Percentiles rank a stretch among this genome's conserved stretches.
phyloP scores from a whole-genome alignment of 2,888 invertebrate genomes.

The Campoplex capitator region DNA sequence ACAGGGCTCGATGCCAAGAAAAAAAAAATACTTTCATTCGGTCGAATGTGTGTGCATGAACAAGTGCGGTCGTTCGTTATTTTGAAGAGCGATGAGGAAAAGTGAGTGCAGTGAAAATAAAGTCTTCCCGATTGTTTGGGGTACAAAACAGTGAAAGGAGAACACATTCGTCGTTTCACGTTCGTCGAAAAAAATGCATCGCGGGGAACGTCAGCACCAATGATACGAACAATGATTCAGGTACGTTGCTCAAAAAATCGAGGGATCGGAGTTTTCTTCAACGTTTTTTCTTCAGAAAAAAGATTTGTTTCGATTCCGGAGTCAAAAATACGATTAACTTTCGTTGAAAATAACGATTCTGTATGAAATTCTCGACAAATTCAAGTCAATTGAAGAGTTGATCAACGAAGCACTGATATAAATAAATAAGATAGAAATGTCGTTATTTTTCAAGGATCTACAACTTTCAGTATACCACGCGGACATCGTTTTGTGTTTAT shows the following conservation, averaged over 20 bases:
- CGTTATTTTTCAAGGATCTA: not conserved
- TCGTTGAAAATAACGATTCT: not conserved
- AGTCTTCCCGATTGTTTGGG: not conserved
- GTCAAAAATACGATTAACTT: not conserved
- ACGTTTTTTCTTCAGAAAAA: not conserved
- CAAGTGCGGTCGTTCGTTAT: not conserved
- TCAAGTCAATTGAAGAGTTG: not conserved
- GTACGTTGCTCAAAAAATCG: not conserved
- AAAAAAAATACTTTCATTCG: not conserved
- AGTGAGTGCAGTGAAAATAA: not conserved
- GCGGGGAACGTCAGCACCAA: not conserved
- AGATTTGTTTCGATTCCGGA: not conserved
- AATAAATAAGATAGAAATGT: not conserved
- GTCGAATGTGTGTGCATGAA: not conserved
- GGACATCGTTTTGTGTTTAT: not conserved
- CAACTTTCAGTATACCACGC: not conserved
- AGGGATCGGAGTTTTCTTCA: not conserved
- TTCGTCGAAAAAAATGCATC: not conserved
- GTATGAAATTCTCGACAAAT: not conserved
- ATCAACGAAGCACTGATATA: not conserved
- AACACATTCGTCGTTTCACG: not conserved
- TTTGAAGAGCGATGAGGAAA: not conserved
- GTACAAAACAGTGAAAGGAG: not conserved
- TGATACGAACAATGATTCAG: not conserved
- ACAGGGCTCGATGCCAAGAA: conserved; percentile 39